A percentile compares a stretch with the other conserved stretches of the same genome.
These are phyloP conservation scores for Hippocampus abdominalis DNA, from an alignment of 2,113 vertebrate genomes.

Conservation along the genomic window DNA sequence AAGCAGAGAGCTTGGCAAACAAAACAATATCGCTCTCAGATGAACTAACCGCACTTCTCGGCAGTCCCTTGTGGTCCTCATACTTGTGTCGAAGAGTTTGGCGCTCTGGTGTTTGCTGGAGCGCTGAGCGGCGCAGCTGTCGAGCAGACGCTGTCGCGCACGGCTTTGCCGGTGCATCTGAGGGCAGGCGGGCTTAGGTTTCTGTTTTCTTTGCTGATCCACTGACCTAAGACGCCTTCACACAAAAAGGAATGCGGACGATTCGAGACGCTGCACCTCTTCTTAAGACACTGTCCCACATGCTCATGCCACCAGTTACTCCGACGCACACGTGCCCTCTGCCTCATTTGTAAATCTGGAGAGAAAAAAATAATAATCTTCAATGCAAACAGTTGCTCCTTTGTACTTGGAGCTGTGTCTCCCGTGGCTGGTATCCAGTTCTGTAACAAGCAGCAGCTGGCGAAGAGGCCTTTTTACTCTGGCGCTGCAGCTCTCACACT, in stretches of 20 bases:
- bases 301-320: slow-evolving; percentile 6
- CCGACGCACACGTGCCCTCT: slow-evolving; percentile 1
- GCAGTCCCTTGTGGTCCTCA: slow-evolving; percentile 50
- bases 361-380: slow-evolving; percentile 43
- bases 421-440: slow-evolving; percentile 56
- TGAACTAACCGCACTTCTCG: slow-evolving; percentile 40
- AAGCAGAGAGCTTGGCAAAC: not conserved
- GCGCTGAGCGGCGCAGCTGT: slow-evolving; percentile 58
- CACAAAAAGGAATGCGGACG: slow-evolving; percentile 21
- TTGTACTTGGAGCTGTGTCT: slow-evolving; percentile 48
- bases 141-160: slow-evolving; percentile 51
- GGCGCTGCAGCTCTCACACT: slow-evolving; percentile 57
- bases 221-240: slow-evolving; percentile 53
- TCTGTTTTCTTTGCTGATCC: slow-evolving; percentile 66
- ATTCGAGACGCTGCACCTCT: slow-evolving; percentile 27
- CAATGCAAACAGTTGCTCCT: slow-evolving; percentile 63
- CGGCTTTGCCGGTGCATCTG: slow-evolving; percentile 42
- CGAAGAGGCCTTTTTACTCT: slow-evolving; percentile 51
- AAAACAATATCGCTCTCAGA: slow-evolving; percentile 17
- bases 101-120: slow-evolving; percentile 49
- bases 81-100: slow-evolving; percentile 57
- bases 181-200: slow-evolving; percentile 50
- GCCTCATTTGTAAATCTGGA: slow-evolving; percentile 55
- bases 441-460: slow-evolving; percentile 69
- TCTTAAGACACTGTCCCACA: slow-evolving; percentile 4